Evolutionary conservation across 1,140 invertebrate genomes (phyloP), one percentile per base, ranked within the genome.

Genomic region (Berghia stephanieae): DNA sequence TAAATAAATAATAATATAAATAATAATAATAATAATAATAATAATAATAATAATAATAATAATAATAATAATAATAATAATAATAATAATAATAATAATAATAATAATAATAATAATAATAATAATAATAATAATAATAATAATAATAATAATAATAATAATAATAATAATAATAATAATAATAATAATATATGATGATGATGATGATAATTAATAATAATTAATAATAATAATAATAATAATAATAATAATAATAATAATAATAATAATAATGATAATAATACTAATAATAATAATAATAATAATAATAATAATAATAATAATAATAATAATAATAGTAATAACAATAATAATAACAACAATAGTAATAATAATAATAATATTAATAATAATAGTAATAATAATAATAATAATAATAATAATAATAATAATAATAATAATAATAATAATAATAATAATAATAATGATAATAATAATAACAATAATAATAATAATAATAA

Each of bases 211-310:
- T 3, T 16, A 69, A n/a, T n/a, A n/a, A n/a, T n/a, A n/a, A n/a
- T n/a, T 69, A n/a, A 69, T 69, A 43, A 3, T 69, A 27, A 69
- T 69, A 27, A 69, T 69, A 27, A 69, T 69, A 1, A 69, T 69
- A 43, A 42, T 69, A 27, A 69, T 69, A 43, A 69, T 40, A 43
- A 69, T 69, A 27, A 2, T 69, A 27, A 3, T 69, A 43, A 3
- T 40, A 43, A 3, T 42, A 43, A 3, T 69, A 27, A 3, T 69
- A 43, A 69, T 40, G 46, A n/a, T 71, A 43, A 24, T 16, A 24
- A 70, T 0, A n/a, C 34, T 18, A 60, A 63, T 4, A 42, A 69
- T 1, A 1, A 38, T 2, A 3, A 38, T 3, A 69, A 3, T 2
- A 42, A 0, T 38, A n/a, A 43, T 46, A 43, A n/a, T 34, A 43